Evolutionary conservation across 2,113 vertebrate species (phyloP), one percentile per base, ranked within the genome.

Genomic region (Ctenodactylus gundi): DNA sequence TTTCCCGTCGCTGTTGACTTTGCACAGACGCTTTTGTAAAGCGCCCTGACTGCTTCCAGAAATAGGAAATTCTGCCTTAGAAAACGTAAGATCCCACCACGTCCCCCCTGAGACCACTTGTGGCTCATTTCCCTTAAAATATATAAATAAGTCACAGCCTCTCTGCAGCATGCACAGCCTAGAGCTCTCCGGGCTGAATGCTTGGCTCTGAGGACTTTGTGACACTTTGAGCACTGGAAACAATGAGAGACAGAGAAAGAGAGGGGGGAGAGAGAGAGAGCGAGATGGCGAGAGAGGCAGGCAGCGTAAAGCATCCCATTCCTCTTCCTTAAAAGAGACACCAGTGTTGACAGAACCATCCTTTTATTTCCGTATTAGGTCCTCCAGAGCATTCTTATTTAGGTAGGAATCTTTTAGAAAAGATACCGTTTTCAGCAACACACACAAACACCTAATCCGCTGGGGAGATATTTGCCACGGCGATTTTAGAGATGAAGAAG

Each of bases 311-410:
- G 88, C 41, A 25, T 58, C 70, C 14, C 82, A 97, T 98, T 97
- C 97, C 89, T 98, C 96, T 97, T 97, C 82, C 91, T 97, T 97
- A 98, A 97, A 97, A 97, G 96, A 98, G 96, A 95, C 95, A 76
- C 94, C 93, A 46, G 18, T 21, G 90, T 95, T 98, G 98, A 98
- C 97, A 97, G 93, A 94, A 82, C 90, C 95, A 97, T 98, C 97
- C 97, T 96, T 98, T 98, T 80, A 97, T 95, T 97, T 96, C 97
- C 25, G 72, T 91, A 93, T 97, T 95, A 98, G 96, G 39, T 27
- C 97, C 98, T 97, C 98, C 94, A 93, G 98, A 98, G 97, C 91
- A 92, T 97, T 97, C 91, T 95, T 97, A 94, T 96, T 97, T 97
- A 91, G 95, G 97, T 55, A 96, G 53, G 92, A 64, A 95, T 97